These are phyloP conservation scores for Brachyalestes nurse DNA, from an alignment of 2,797 vertebrate genomes.

Conservation along the genomic window DNA sequence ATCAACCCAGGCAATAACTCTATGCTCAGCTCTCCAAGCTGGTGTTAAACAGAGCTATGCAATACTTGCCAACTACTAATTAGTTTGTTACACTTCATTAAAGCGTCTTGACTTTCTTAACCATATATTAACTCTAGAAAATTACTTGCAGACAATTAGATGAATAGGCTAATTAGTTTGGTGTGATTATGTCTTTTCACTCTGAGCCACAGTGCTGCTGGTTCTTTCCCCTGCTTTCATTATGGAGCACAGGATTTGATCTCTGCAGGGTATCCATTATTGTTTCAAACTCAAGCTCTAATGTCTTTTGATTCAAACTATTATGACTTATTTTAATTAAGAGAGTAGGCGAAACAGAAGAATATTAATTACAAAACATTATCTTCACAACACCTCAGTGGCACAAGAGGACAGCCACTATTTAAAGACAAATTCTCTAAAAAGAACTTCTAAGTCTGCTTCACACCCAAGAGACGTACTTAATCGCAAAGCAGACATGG, in stretches of 20 bases:
- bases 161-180: constrained; percentile 58
- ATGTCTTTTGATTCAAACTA: constrained; percentile 56
- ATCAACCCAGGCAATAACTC: not conserved
- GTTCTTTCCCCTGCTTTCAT: constrained; percentile 43
- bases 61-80: constrained; percentile 14
- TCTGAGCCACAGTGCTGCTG: constrained; percentile 35
- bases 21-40: not conserved
- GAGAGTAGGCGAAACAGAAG: constrained; percentile 36
- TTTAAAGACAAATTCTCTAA: constrained; percentile 39
- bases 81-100: constrained; percentile 55
- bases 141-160: constrained; percentile 52
- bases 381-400: constrained; percentile 54
- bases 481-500: constrained; percentile 49
- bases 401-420: constrained; percentile 47
- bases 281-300: constrained; percentile 50
- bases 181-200: constrained; percentile 56
- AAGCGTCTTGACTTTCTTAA: constrained; percentile 48
- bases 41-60: not conserved
- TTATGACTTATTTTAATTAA: constrained; percentile 54
- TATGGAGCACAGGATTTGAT: constrained; percentile 48
- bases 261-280: constrained; percentile 58
- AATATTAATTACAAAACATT: constrained; percentile 60
- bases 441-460: constrained; percentile 34
- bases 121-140: constrained; percentile 51
- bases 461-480: constrained; percentile 50